phyloP scores from a whole-genome alignment of 2,888 invertebrate genomes.

The Leptinotarsa haldemani region DNA sequence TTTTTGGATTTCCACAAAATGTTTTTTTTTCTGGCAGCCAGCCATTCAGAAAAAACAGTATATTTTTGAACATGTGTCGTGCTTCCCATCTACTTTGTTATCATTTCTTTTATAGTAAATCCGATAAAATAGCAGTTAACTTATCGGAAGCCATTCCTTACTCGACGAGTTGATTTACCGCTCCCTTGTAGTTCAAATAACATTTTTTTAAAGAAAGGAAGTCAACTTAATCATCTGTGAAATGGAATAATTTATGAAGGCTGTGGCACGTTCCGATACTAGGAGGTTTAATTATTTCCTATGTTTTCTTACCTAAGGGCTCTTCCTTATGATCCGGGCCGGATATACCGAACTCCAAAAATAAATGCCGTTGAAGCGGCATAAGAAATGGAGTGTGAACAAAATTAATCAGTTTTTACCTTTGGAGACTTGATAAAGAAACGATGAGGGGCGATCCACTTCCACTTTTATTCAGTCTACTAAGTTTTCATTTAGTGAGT shows the following conservation, averaged over 20 bases:
- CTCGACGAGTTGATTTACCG: background rate
- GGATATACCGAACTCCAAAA: constrained; percentile 15
- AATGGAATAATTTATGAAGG: constrained; percentile 11
- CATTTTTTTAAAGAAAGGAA: constrained; percentile 20
- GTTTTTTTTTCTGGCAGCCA: no score
- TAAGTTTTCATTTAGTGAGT: background rate
- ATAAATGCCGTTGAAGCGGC: constrained; percentile 5
- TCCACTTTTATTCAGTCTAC: constrained; percentile 1
- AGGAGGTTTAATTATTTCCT: constrained; percentile 12
- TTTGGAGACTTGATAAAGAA: background rate
- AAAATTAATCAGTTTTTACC: constrained; percentile 11
- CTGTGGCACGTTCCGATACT: constrained; percentile 1
- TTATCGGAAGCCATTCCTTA: background rate
- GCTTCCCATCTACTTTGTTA: background rate
- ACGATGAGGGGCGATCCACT: background rate
- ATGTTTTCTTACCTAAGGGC: constrained; percentile 18
- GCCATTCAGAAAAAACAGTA: background rate
- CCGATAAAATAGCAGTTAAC: background rate
- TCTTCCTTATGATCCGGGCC: constrained; percentile 14
- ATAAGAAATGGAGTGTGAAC: constrained; percentile 13
- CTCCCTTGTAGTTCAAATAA: constrained; percentile 2
- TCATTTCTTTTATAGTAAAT: background rate
- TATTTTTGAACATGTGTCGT: background rate
- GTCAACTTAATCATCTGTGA: constrained; percentile 21
- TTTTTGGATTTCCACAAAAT: no score